Evolutionary conservation across 1,140 invertebrate species (phyloP), one percentile per base, ranked within the genome.

Genomic region (Kradibia gibbosae): DNA sequence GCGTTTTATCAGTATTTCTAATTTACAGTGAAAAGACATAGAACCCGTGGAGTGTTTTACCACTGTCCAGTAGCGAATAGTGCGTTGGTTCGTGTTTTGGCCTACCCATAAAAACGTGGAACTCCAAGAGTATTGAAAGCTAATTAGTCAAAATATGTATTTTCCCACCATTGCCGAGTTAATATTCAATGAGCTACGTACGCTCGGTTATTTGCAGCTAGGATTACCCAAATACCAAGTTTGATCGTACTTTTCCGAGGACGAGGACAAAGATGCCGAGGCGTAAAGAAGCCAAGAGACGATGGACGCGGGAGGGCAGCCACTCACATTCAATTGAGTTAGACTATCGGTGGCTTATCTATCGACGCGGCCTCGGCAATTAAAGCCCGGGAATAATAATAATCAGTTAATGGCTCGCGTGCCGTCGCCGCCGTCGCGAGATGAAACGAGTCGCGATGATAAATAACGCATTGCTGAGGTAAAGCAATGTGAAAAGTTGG

Each of bases 331-430:
- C 39, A 25, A 3, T 60, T 13, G 74, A 2, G 50, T 31, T 48
- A 28, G 22, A 78, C 50, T 45, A 60, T 80, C 84, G 82, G 74
- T 71, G 48, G 80, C 81, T 86, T 85, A 85, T 85, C 82, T 80
- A 81, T 82, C 83, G 85, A 85, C 72, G 81, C 79, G 81, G 84
- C 67, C 50, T 82, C 78, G 81, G 85, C 82, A 85, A 86, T 86
- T 85, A 86, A 84, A 83, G 67, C 48, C 25, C 53, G 31, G n/a
- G 53, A 20, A 71, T 67, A 85, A 86, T 86, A 85, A 86, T 86
- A 84, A 85, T 84, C 78, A 82, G 57, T 80, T 81, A 82, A 82
- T 72, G 71, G 71, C 36, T 20, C 48, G 65, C 65, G 36, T 50
- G 53, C 53, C 48, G 3, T 17, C 25, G 53, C 70, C 28, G 67